Base-by-base conservation (phyloP, 2,888 invertebrate genomes). In the Lithophane semibrunnea region DNA sequence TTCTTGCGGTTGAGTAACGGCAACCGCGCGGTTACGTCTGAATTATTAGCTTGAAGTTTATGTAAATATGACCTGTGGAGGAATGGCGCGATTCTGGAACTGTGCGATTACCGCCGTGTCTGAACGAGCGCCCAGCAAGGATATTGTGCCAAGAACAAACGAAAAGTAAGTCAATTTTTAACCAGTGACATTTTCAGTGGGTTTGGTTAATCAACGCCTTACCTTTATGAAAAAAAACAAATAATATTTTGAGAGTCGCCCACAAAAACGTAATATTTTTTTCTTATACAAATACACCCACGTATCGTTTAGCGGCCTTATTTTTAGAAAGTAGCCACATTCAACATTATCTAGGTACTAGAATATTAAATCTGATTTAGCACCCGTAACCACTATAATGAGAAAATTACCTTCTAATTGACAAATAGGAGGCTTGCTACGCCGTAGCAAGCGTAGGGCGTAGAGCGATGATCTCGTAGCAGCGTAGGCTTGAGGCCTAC, bases 391-490 rank as follows among this genome's bases (percentile, higher is more conserved):
- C 49, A 75, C 13, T 13, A 18, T 54, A 67, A 58, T 63, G 18
- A 70, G 58, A 71, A 70, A 68, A 84, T 84, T 75, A 70, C 52
- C 54, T 42, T 21, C 52, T 84, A 74, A 81, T 75, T 75, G 68
- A 75, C 18, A 79, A 73, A 82, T 68, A 29, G 60, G 29, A 37
- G 16, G 61, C 58, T 56, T 37, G 65, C 82, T 85, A 85, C 87
- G 79, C 61, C 86, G 82, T 86, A 84, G 85, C 72, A 72, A 9
- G 56, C 63, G 86, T 73, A 81, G 73, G 21, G 60, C 68, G 86
- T 70, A 81, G 73, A 65, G n/a, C n/a, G 49, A 70, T 84, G 44
- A 76, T 64, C 37, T 79, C 69, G 81, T 79, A 84, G 84, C 79
- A 12, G 64, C 81, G 82, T 84, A 84, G 82, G 67, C 54, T 63